Conservation (phyloP, 2,797 vertebrate genomes). For the Percopsis omiscomaycus region DNA sequence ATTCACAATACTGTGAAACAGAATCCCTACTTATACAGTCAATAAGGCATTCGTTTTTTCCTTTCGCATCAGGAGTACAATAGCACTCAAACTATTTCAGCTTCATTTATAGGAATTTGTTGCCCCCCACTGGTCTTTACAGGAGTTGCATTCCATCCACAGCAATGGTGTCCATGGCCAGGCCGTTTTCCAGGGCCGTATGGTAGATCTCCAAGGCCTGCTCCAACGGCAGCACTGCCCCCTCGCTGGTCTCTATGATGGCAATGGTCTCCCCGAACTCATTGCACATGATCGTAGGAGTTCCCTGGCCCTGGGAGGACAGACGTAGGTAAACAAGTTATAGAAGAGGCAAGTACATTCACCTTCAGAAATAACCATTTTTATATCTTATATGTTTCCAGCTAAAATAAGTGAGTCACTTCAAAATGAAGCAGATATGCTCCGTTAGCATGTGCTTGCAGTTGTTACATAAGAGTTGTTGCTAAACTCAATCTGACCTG, state of each 20-base stretch:
- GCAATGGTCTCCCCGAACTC: slow-evolving; percentile 91
- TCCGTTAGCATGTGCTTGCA: too few relatives aligned
- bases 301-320: slow-evolving; percentile 64
- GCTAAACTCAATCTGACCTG: slow-evolving; percentile 62
- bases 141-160: slow-evolving; percentile 74
- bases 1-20: slow-evolving; percentile 7
- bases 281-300: slow-evolving; percentile 89
- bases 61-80: slow-evolving; percentile 10
- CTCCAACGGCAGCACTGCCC: slow-evolving; percentile 80
- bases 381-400: background rate
- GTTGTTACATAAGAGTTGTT: too few relatives aligned
- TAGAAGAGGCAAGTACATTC: background rate
- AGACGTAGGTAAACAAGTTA: background rate
- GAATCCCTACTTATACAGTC: slow-evolving; percentile 21
- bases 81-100: background rate
- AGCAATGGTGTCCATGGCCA: slow-evolving; percentile 70
- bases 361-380: background rate
- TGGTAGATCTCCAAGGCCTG: slow-evolving; percentile 91
- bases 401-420: too few relatives aligned
- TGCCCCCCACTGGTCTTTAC: slow-evolving; percentile 33
- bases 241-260: slow-evolving; percentile 89
- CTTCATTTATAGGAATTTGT: background rate
- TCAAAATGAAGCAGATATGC: too few relatives aligned
- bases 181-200: slow-evolving; percentile 81
- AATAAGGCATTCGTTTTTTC: background rate